A percentile compares a stretch with the other conserved stretches of the same genome.
phyloP scores from a whole-genome alignment of 2,797 vertebrate genomes.

The Enoplosus armatus region DNA sequence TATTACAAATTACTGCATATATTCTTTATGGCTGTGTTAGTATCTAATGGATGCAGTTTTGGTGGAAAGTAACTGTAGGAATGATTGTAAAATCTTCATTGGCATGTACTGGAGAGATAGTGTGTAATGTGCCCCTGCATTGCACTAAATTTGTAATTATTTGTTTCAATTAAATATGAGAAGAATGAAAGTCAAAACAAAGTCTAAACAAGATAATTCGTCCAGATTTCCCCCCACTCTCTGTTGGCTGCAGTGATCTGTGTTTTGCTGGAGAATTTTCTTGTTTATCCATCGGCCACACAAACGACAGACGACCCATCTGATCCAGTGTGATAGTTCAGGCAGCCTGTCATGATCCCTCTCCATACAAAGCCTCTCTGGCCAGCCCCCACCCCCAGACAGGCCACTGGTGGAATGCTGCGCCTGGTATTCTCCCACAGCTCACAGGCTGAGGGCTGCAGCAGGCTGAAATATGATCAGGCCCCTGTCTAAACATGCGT shows the following conservation, averaged over 20 bases:
- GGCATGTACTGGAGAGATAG: background rate
- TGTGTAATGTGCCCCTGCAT: background rate
- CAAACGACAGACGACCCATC: constrained; percentile 48
- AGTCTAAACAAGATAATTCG: background rate
- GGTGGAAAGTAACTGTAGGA: background rate
- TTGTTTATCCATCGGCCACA: constrained; percentile 53
- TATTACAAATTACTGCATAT: no score
- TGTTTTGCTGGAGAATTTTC: constrained; percentile 27
- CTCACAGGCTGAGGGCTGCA: constrained; percentile 63
- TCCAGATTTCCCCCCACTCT: background rate
- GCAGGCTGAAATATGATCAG: constrained; percentile 79
- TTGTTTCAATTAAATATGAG: background rate
- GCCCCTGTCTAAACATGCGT: constrained; percentile 81
- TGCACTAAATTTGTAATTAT: background rate
- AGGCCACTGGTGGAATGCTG: constrained; percentile 79
- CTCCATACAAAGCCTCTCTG: constrained; percentile 71
- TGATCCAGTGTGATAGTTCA: constrained; percentile 61
- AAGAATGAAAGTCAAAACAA: background rate
- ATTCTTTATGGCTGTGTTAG: background rate
- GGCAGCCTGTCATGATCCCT: constrained; percentile 54
- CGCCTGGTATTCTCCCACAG: constrained; percentile 79
- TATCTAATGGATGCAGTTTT: background rate
- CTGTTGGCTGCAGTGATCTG: constrained; percentile 3
- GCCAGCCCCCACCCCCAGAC: constrained; percentile 70
- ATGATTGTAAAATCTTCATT: background rate